phyloP scores from a whole-genome alignment of 2,888 invertebrate genomes.

The Torymus aiolomorphi region DNA sequence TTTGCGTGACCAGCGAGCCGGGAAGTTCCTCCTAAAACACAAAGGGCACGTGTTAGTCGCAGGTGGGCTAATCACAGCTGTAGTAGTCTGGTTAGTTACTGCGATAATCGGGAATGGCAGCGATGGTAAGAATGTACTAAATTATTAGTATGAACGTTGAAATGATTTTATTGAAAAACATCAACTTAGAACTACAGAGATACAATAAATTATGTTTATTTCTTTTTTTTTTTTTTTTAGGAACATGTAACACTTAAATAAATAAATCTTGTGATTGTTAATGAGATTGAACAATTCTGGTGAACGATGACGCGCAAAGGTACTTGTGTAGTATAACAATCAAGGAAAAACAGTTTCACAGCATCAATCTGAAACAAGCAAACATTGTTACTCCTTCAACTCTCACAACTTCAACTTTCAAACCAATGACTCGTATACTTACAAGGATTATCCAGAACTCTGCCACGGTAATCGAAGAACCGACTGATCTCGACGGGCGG shows the following conservation, averaged over 20 bases:
- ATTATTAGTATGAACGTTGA: slow-evolving; percentile 25
- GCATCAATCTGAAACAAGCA: too few species aligned
- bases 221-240: not conserved
- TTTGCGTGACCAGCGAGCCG: slow-evolving; percentile 22
- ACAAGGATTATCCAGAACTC: slow-evolving; percentile 12
- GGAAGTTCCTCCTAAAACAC: slow-evolving; percentile 51
- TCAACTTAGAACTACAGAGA: slow-evolving; percentile 24
- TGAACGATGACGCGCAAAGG: too few species aligned
- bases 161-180: slow-evolving; percentile 31
- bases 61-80: not conserved
- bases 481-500: slow-evolving; percentile 54
- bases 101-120: slow-evolving; percentile 18
- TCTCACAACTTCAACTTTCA: not conserved
- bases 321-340: too few species aligned
- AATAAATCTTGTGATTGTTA: too few species aligned
- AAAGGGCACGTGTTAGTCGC: slow-evolving; percentile 39
- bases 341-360: too few species aligned
- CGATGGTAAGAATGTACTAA: slow-evolving; percentile 1
- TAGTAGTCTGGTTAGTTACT: slow-evolving; percentile 1
- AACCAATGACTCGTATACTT: slow-evolving; percentile 24
- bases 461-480: slow-evolving; percentile 42
- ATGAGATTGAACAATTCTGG: too few species aligned
- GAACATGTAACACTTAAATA: too few species aligned
- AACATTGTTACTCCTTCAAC: too few species aligned
- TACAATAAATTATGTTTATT: slow-evolving; percentile 24